Percentiles rank a stretch among this genome's conserved stretches.
phyloP scores from a whole-genome alignment of 1,140 invertebrate genomes.

The Campodea augens region DNA sequence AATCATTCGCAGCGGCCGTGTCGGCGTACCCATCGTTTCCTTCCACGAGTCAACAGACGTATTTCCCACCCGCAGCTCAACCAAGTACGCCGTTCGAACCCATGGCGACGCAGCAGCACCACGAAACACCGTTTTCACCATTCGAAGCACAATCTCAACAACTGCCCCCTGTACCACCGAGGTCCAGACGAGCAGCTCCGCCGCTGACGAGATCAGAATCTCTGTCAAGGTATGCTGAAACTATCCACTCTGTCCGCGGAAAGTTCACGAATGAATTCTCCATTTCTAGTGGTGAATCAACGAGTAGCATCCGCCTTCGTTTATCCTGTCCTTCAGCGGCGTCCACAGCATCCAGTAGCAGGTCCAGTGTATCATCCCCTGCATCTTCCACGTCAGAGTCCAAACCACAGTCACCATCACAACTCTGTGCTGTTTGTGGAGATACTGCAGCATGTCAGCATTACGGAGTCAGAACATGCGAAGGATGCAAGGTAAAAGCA shows the following conservation, averaged over 20 bases:
- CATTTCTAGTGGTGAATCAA: neutral
- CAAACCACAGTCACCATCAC: constrained; percentile 51
- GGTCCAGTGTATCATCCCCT: constrained; percentile 2
- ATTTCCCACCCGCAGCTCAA: too few relatives aligned
- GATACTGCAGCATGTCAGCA: constrained; percentile 97
- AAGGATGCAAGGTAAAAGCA: constrained; percentile 66
- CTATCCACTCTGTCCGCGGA: neutral
- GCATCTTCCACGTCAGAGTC: constrained; percentile 24
- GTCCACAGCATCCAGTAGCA: neutral
- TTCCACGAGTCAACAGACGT: too few relatives aligned
- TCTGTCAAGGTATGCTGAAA: constrained; percentile 30
- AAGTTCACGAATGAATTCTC: neutral
- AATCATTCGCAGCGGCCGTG: constrained; percentile 25
- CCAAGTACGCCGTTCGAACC: too few relatives aligned
- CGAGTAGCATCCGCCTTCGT: too few relatives aligned
- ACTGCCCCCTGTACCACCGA: constrained; percentile 21
- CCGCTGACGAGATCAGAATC: constrained; percentile 56
- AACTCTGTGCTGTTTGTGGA: constrained; percentile 93
- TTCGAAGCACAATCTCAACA: too few relatives aligned
- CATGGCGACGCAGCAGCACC: too few relatives aligned
- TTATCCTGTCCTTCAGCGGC: neutral
- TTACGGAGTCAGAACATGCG: constrained; percentile 92
- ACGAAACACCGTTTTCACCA: too few relatives aligned
- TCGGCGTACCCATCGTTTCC: too few relatives aligned
- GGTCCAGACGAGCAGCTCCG: constrained; percentile 46